A percentile compares a stretch with the other conserved stretches of the same genome.
phyloP scores from a whole-genome alignment of 2,888 invertebrate genomes.

The Buathra laborator region DNA sequence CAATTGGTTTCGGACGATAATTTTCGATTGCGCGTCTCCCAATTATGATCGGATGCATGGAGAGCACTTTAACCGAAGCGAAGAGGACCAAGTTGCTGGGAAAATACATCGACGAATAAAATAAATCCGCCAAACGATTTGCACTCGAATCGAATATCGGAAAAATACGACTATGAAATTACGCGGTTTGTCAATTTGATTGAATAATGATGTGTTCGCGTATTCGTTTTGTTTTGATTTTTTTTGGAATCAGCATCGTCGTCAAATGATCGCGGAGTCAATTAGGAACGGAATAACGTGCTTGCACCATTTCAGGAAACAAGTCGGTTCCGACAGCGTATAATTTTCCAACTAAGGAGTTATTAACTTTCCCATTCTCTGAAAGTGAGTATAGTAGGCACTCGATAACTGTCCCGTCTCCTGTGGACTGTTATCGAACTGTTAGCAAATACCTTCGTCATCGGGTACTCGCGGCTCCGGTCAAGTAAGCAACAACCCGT shows the following conservation, averaged over 20 bases:
- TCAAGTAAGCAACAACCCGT: background rate
- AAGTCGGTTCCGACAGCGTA: background rate
- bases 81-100: background rate
- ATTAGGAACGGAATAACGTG: constrained; percentile 6
- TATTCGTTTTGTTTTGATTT: background rate
- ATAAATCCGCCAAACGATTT: too few species aligned
- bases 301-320: constrained; percentile 16
- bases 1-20: constrained; percentile 35
- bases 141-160: too few species aligned
- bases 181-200: too few species aligned
- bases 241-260: background rate
- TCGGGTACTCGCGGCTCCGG: background rate
- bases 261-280: background rate
- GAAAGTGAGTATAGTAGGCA: constrained; percentile 1
- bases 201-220: too few species aligned
- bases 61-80: background rate
- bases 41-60: constrained; percentile 28
- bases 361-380: constrained; percentile 31
- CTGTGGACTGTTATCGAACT: background rate
- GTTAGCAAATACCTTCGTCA: constrained; percentile 10
- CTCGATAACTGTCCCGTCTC: background rate
- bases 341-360: background rate
- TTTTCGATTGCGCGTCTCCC: constrained; percentile 18
- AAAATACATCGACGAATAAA: background rate
- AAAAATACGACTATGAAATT: too few species aligned